phyloP scores from a whole-genome alignment of 2,797 vertebrate genomes.

The Pogoniulus pusillus region DNA sequence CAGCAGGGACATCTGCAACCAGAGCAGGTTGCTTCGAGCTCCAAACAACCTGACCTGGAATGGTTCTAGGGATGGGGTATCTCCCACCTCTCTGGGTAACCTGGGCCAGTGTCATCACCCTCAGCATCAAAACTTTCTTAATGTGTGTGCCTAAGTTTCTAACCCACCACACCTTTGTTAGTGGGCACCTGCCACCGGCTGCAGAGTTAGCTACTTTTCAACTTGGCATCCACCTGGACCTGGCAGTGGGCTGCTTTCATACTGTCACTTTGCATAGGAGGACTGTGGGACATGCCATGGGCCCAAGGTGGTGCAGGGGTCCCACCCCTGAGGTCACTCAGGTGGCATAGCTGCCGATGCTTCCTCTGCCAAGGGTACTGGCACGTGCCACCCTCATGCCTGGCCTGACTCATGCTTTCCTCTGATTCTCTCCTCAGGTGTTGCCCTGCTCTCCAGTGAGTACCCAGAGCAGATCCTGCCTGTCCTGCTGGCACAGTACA shows the following conservation, averaged over 20 bases:
- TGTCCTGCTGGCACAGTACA: conserved; percentile 82
- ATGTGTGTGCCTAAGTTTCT: too few relatives aligned
- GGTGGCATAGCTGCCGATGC: rapidly evolving
- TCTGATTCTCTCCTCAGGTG: conserved; percentile 71
- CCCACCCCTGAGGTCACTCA: background rate
- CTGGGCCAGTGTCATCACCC: background rate
- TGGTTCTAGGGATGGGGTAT: background rate
- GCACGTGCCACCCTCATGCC: rapidly evolving
- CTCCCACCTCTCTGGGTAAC: background rate
- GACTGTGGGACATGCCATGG: background rate
- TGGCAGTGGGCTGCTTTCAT: rapidly evolving
- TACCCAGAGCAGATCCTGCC: conserved; percentile 85
- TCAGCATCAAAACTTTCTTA: background rate
- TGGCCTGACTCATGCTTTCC: rapidly evolving
- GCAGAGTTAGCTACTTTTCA: background rate
- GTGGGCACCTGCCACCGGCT: background rate
- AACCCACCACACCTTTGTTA: background rate
- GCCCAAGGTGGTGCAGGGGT: rapidly evolving
- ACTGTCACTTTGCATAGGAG: rapidly evolving
- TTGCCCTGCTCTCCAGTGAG: conserved; percentile 83
- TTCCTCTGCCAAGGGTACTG: background rate
- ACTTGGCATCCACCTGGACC: background rate
- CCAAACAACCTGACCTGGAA: background rate
- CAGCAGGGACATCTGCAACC: background rate
- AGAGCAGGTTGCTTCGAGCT: background rate